A percentile compares a stretch with the other conserved stretches of the same genome.
These are phyloP conservation scores for Cataglyphis altisquamis DNA, from an alignment of 2,888 invertebrate genomes.

Conservation along the genomic window DNA sequence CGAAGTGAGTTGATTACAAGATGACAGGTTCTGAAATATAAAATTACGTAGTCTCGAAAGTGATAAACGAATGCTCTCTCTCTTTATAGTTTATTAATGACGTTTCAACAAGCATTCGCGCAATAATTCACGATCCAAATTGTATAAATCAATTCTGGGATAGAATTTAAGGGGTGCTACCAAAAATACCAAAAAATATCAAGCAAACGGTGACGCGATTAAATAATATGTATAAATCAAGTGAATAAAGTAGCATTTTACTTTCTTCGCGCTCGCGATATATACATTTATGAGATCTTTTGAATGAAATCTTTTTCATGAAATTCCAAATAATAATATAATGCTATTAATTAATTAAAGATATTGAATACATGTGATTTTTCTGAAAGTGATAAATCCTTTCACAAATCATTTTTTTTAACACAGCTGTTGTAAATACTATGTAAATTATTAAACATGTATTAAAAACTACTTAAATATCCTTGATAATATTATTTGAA, in stretches of 20 bases:
- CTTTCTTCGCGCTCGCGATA: neutral
- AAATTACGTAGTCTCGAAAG: neutral
- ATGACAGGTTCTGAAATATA: neutral
- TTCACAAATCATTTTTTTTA: neutral
- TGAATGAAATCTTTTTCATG: neutral
- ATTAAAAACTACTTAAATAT: neutral
- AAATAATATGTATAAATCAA: conserved; percentile 9
- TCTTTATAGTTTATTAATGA: conserved; percentile 12
- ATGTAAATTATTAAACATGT: neutral
- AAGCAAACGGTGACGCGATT: neutral
- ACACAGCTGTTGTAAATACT: neutral
- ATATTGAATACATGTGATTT: too few species aligned
- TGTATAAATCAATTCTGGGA: conserved; percentile 11
- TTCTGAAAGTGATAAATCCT: neutral
- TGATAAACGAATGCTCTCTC: neutral
- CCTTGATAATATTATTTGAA: neutral
- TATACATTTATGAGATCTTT: neutral
- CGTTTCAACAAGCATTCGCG: neutral
- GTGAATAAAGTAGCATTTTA: neutral
- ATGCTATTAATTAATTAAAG: neutral
- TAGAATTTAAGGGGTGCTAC: neutral
- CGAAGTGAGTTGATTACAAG: neutral
- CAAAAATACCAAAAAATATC: conserved; percentile 28
- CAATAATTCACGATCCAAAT: neutral
- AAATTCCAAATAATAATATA: neutral